Percentiles rank a stretch among this genome's conserved stretches.
Evolutionary conservation across 2,888 invertebrate genomes (phyloP).

Genomic region (Folsomia manolachei): DNA sequence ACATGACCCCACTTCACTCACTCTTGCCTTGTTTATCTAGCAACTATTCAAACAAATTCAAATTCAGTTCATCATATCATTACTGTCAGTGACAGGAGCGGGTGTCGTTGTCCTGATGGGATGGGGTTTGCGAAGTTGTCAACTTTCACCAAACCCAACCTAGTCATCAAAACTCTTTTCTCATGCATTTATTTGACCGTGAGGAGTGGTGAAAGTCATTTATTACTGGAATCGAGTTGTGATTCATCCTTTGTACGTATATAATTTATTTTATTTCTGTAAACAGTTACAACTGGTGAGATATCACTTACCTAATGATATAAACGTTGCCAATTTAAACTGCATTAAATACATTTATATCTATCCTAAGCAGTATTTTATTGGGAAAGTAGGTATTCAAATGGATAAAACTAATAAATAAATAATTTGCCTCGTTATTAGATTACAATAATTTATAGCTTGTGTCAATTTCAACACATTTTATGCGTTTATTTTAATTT

Average conservation of each 20-base stretch:
- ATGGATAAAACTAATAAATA: background rate
- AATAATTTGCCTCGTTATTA: background rate
- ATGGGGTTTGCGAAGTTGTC: too few species aligned
- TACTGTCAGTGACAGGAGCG: conserved; percentile 17
- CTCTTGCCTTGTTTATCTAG: conserved; percentile 14
- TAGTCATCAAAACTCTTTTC: background rate
- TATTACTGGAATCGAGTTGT: background rate
- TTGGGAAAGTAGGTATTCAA: too few species aligned
- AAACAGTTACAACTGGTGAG: background rate
- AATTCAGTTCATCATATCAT: conserved; percentile 18
- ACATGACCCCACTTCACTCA: background rate
- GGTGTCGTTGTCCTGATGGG: background rate
- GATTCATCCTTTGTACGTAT: background rate
- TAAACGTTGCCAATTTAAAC: background rate
- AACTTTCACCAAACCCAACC: background rate
- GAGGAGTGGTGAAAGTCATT: background rate
- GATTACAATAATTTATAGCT: too few species aligned
- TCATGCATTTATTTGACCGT: background rate
- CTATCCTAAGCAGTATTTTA: too few species aligned
- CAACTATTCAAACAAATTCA: conserved; percentile 18
- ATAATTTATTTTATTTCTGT: background rate
- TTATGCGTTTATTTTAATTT: too few species aligned
- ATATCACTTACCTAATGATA: background rate
- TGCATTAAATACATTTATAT: too few species aligned
- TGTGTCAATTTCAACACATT: too few species aligned